A percentile compares a stretch with the other conserved stretches of the same genome.
These are phyloP conservation scores for Syndactyla subalaris DNA, from an alignment of 2,797 vertebrate species.

Conservation along the genomic window DNA sequence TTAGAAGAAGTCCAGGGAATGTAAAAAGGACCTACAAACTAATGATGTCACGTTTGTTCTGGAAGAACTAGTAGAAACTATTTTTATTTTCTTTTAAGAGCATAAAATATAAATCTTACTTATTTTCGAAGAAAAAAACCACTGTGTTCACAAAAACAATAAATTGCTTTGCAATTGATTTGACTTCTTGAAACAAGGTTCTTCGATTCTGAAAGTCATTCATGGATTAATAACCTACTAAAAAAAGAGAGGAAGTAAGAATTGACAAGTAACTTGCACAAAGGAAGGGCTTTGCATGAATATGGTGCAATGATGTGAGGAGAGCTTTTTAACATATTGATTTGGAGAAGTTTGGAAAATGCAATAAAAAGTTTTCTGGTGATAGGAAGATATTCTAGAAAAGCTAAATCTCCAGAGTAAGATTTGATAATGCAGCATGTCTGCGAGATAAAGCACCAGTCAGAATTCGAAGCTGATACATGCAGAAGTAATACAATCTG, in stretches of 20 bases:
- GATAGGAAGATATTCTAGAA: background rate
- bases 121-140: background rate
- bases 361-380: background rate
- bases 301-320: background rate
- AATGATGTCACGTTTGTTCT: background rate
- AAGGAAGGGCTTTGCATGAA: background rate
- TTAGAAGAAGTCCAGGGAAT: background rate
- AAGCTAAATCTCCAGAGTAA: background rate
- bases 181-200: background rate
- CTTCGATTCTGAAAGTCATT: background rate
- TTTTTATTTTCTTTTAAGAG: background rate
- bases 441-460: background rate
- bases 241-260: background rate
- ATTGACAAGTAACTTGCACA: background rate
- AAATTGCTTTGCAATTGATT: background rate
- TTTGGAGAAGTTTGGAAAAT: background rate
- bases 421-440: background rate
- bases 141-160: background rate
- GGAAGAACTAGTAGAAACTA: background rate
- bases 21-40: background rate
- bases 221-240: background rate
- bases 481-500: background rate
- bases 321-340: background rate
- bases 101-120: background rate
- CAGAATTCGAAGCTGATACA: background rate